Base-by-base conservation (phyloP, 2,888 invertebrate species). In the Lordiphosa andalusiaca region DNA sequence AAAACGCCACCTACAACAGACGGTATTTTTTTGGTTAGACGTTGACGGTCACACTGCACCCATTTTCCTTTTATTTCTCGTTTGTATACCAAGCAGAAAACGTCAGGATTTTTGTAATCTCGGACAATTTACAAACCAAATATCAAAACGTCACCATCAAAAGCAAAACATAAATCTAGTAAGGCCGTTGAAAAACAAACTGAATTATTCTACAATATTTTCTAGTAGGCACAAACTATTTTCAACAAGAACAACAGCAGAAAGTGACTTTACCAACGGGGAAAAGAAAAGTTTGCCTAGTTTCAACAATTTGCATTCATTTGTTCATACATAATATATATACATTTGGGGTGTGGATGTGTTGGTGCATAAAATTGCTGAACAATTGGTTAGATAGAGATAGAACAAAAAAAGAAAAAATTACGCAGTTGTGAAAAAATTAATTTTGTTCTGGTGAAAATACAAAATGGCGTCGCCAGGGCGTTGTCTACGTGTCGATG, bases 401-500 rank as follows among this genome's bases (percentile, higher is more conserved):
- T 16, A 49, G 10, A 64, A 55, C 53, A 69, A 56, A 68, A 58
- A 37, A 59, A 66, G 16, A 16, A 16, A 16, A 16, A 16, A 19
- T 39, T 67, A 37, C 58, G 67, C 53, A 63, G 56, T 83, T 44
- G 84, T 64, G 68, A 71, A 76, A 44, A 44, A 44, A 10, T 10
- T 3, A 30, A 9, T 23, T 30, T 30, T 30, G 30, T 33, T 54
- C 58, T 42, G 41, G 84, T 81, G 84, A 81, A 81, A 81, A 81
- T 54, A 30, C 73, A 83, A 81, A 65, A 81, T 81, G 80, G 80
- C 84, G 84, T 69, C 69, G 40, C 25, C 46, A 52, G 53, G 42
- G 64, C 71, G 64, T 58, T 30, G 30, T 25, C 73, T 59, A 74
- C 75, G 80, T 83, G 84, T 72, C 70, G 44, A 36, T 25, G 38